Evolutionary conservation across 1,140 invertebrate species (phyloP), one percentile per base, ranked within the genome.

Genomic region (Acyrthosiphon pisum): DNA sequence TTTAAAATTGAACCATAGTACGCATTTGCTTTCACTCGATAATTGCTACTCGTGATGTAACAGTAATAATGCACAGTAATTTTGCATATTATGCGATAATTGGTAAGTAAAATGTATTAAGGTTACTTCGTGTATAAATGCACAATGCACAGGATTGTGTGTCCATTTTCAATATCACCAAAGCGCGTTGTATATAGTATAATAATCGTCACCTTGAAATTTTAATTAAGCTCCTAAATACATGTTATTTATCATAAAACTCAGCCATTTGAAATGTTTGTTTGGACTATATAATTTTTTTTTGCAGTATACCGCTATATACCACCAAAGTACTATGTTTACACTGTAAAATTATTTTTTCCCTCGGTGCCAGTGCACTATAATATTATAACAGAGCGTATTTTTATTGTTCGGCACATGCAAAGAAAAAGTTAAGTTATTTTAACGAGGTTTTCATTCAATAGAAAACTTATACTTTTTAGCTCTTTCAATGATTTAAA

Each of bases 371-470:
- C 46, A 14, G 46, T 35, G 20, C 14, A 84, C 9, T 44, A 35
- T 53, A 48, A 22, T 41, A 83, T 41, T 35, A 53, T 46, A 50
- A 14, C 48, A 22, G 35, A 26, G 48, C 23, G 35, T 23, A 53
- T 35, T 87, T 89, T 53, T 53, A 53, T 89, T 89, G 48, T 89
- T 89, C 22, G 35, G 22, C 35, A 56, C n/a, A 41, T 26, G 88
- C 50, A 37, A 89, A 87, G 30, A 35, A 35, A 89, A 53, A n/a
- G 50, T 56, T 41, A 37, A 86, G 84, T 86, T 89, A 56, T 89
- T 53, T 89, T n/a, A 56, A 89, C 50, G 35, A 89, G 48, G 37
- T 56, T 56, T 56, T n/a, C 11, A 37, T 56, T 89, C n/a, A 53
- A 53, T 35, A 56, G 48, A 22, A 37, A 35, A 37, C 48, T 76